Base-by-base conservation (phyloP, 2,888 invertebrate species). In the Parasteatoda lunata region DNA sequence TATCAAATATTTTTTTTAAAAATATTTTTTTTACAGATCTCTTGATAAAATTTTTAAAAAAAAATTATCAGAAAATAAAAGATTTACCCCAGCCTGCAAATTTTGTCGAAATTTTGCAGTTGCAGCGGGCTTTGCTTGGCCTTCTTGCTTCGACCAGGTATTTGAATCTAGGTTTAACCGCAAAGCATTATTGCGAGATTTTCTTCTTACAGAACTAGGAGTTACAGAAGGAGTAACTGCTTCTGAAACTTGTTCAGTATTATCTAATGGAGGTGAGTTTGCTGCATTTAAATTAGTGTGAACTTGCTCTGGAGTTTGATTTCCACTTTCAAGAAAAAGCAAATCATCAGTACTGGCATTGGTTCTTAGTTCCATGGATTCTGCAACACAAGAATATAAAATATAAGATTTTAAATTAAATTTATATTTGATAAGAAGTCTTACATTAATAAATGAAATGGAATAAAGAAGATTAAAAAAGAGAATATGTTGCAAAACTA, bases 341-440 rank as follows among this genome's bases (percentile, higher is more conserved):
- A 89, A 66, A 48, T 89, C 89, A 77, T 89, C 89, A 51, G 89
- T 89, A 64, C 89, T 89, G 13, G 84, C 87, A 87, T 89, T 89
- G 47, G 87, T 85, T 51, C 80, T 70, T 15, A 89, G 78, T 48
- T 89, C 89, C 84, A 89, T 84, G 8, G 79, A 86, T 68, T 81
- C 85, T 86, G 48, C 8, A 51, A 51, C 5, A 51, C 15, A 76
- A 59, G 30, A 51, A n/a, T n/a, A n/a, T n/a, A n/a, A 45, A 51
- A 13, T 7, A 1, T 8, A 13, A 51, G 30, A n/a, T 72, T 72
- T 13, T 11, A 15, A 11, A 15, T 13, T 13, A 6, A 49, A 72
- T n/a, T 5, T 7, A 30, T 3, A 30, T 3, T 30, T 9, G n/a
- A 5, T 30, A 30, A 4, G 9, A 15, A 48, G 11, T 48, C 11